Evolutionary conservation across 2,113 vertebrate genomes (phyloP), one percentile per base, ranked within the genome.

Genomic region (Corythornis madagascariensis): DNA sequence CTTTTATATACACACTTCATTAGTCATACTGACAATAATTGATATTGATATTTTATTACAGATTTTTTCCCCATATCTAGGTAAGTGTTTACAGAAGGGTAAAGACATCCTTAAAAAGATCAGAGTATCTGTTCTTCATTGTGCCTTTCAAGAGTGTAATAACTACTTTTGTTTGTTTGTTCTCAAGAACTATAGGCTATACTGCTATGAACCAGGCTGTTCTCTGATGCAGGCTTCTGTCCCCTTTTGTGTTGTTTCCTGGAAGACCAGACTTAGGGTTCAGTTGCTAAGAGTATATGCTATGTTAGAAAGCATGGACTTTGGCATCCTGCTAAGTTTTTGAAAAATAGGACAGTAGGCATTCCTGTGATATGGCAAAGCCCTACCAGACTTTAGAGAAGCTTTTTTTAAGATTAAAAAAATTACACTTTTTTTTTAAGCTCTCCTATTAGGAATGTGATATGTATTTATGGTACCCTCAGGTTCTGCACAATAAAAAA

Each of bases 401-500:
- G 56, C 7, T 85, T 84, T 78, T 87, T 70, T 97, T 94, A 95
- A 84, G 92, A 97, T 81, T 90, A 96, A 97, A 97, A 97, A 97
- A 96, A 95, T 86, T 94, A 95, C 82, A 85, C 94, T 40, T 97
- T 97, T 97, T 97, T 97, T 93, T 95, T 95, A 96, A 97, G 83
- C 70, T 90, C 64, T 83, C 45, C 77, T 96, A 84, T 97, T 97
- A 96, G 77, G 25, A 95, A 38, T 92, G 65, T 95, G 96, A 92
- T 97, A 92, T 56, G 52, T 97, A 98, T 98, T 98, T 97, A 98
- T 96, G 78, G 91, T 94, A 78, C 93, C 94, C 94, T 81, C 45
- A 96, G 97, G 97, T 63, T 74, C 86, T 90, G 93, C 94, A 93
- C 89, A 96, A 95, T 97, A 97, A 98, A 97, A 97, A 98, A 96